phyloP scores from a whole-genome alignment of 1,140 invertebrate genomes.

The Heliconius melpomene region DNA sequence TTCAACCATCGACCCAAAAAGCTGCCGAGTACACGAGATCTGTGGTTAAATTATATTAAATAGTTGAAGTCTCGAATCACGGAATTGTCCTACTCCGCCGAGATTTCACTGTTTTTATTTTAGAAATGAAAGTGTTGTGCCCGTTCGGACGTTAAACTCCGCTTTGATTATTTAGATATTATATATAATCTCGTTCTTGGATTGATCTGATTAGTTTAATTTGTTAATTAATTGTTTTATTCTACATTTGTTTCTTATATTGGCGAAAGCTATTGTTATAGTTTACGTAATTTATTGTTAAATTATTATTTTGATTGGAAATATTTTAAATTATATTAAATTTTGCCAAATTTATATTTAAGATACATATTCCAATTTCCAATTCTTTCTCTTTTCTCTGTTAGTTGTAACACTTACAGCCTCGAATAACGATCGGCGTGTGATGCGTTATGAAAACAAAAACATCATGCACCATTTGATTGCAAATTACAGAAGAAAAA shows the following conservation, averaged over 20 bases:
- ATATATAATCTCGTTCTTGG: neutral
- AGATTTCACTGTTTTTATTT: slow-evolving; percentile 61
- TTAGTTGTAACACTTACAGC: neutral
- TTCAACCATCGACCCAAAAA: slow-evolving; percentile 50
- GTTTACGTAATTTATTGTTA: neutral
- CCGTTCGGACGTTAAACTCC: slow-evolving; percentile 35
- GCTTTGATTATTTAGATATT: slow-evolving; percentile 30
- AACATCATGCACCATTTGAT: slow-evolving; percentile 36
- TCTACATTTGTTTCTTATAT: neutral
- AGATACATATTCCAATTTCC: neutral
- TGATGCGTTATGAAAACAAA: slow-evolving; percentile 40
- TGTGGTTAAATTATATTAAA: slow-evolving; percentile 55
- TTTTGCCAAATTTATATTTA: neutral
- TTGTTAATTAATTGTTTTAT: neutral
- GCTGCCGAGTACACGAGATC: slow-evolving; percentile 30
- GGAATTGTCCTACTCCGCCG: slow-evolving; percentile 55
- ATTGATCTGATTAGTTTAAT: neutral
- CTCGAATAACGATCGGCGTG: slow-evolving; percentile 26
- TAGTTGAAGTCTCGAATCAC: slow-evolving; percentile 50
- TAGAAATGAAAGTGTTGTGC: slow-evolving; percentile 57
- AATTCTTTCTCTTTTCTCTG: neutral
- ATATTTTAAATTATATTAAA: no score
- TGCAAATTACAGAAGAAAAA: slow-evolving; percentile 37
- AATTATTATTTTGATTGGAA: neutral
- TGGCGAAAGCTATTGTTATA: neutral